Base-by-base conservation (phyloP, 1,140 invertebrate genomes). In the Drosophila quadrilineata region DNA sequence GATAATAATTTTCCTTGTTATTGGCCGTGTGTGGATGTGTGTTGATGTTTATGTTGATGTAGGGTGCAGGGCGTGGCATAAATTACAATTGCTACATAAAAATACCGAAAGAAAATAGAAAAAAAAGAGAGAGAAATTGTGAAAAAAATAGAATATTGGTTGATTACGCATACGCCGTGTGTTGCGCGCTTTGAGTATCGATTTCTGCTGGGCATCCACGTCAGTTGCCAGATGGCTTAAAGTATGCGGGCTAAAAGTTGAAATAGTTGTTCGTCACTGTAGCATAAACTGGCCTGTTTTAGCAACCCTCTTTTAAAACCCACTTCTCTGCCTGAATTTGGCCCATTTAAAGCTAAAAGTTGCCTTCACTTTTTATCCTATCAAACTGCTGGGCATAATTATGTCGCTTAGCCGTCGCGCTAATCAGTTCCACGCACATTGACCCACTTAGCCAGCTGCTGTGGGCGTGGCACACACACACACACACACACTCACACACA, bases 41-140 rank as follows among this genome's bases (percentile, higher is more conserved):
- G n/a, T n/a, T n/a, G n/a, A n/a, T n/a, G n/a, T n/a, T n/a, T n/a
- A n/a, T n/a, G n/a, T n/a, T n/a, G n/a, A n/a, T n/a, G n/a, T n/a
- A n/a, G n/a, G n/a, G n/a, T n/a, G n/a, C n/a, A n/a, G 50, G 76
- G 79, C 79, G 79, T 84, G 77, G 77, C 77, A 82, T 84, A 76
- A 77, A 77, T 82, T 80, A 75, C 58, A 58, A 38, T 40, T 31
- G 29, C 41, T n/a, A 56, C 40, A 29, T 9, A 41, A 4, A 12
- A 12, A 14, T 21, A 41, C 17, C 43, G 28, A 22, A 35, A 24
- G 12, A 14, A 5, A 6, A 9, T 12, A 22, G 26, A 24, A 21
- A 21, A 28, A 29, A 60, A 28, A 26, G 26, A 9, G 26, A 21
- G 31, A 17, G 4, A 14, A 31, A 28, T 43, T 48, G 62, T 40